A percentile compares a stretch with the other conserved stretches of the same genome.
These are phyloP conservation scores for Mythimna vitellina DNA, from an alignment of 2,888 invertebrate species.

Conservation along the genomic window DNA sequence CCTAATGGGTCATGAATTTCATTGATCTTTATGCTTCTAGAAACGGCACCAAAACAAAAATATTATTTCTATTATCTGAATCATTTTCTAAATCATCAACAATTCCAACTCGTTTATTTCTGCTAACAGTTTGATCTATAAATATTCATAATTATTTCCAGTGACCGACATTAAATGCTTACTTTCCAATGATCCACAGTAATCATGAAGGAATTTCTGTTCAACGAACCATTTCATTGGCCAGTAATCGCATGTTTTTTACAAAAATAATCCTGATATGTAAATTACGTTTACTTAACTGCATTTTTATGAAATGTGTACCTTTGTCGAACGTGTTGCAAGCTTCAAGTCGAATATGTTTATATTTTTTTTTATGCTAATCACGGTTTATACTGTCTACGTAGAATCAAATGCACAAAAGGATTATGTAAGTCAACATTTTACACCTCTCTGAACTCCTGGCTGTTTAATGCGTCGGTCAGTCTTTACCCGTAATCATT, in stretches of 20 bases:
- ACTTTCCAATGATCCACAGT: constrained; percentile 5
- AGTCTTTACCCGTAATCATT: not conserved
- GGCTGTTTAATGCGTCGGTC: not conserved
- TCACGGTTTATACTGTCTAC: not conserved
- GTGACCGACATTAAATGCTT: constrained; percentile 25
- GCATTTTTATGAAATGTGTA: not conserved
- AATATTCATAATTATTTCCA: constrained; percentile 29
- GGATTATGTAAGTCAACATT: constrained; percentile 45
- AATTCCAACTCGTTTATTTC: constrained; percentile 3
- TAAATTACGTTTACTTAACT: not conserved
- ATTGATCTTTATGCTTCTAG: too few relatives aligned
- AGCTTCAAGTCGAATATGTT: constrained; percentile 37
- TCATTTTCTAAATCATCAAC: not conserved
- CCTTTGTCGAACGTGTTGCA: not conserved
- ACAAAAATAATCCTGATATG: not conserved
- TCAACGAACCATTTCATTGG: constrained; percentile 49
- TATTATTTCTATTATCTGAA: constrained; percentile 15
- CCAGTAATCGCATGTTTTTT: constrained; percentile 20
- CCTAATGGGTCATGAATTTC: too few relatives aligned
- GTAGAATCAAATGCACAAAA: constrained; percentile 27
- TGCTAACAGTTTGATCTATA: constrained; percentile 1
- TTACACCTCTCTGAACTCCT: not conserved
- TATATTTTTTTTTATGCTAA: constrained; percentile 19
- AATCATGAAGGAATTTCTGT: constrained; percentile 41
- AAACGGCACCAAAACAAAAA: not conserved